Evolutionary conservation across 2,888 invertebrate species (phyloP).

Genomic region (Athrips mouffetella): DNA sequence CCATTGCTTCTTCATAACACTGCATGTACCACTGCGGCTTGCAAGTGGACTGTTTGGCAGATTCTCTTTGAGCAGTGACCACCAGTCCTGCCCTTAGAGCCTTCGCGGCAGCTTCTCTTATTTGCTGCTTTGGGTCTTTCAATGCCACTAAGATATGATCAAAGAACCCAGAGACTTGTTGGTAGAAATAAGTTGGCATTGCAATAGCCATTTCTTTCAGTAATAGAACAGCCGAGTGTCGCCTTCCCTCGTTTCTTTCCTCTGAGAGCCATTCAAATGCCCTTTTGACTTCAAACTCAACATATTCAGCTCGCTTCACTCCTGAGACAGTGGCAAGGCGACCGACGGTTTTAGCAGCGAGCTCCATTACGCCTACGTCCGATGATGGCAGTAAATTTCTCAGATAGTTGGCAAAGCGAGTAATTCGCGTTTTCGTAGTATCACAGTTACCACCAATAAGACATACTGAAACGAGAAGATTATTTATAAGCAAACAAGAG

Average conservation of each 20-base stretch:
- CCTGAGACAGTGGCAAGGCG: conserved; percentile 94
- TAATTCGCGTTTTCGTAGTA: conserved; percentile 92
- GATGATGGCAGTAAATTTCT: conserved; percentile 93
- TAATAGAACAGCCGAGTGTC: conserved; percentile 95
- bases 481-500: not conserved
- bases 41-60: conserved; percentile 92
- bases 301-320: conserved; percentile 96
- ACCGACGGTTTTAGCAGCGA: conserved; percentile 97
- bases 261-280: conserved; percentile 97
- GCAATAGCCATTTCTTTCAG: conserved; percentile 95
- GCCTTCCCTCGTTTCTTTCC: conserved; percentile 92
- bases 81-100: conserved; percentile 96
- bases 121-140: conserved; percentile 92
- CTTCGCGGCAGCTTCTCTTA: conserved; percentile 95
- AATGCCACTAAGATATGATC: conserved; percentile 95
- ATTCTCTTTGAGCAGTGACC: conserved; percentile 96
- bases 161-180: conserved; percentile 95
- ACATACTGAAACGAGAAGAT: conserved; percentile 82
- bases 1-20: conserved; percentile 93
- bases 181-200: conserved; percentile 98
- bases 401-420: conserved; percentile 95
- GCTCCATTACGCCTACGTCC: conserved; percentile 96
- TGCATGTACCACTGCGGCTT: conserved; percentile 95
- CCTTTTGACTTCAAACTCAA: conserved; percentile 97
- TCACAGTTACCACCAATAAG: conserved; percentile 96